Evolutionary conservation across 2,113 vertebrate genomes (phyloP).

Genomic region (human (Homo sapiens)): DNA sequence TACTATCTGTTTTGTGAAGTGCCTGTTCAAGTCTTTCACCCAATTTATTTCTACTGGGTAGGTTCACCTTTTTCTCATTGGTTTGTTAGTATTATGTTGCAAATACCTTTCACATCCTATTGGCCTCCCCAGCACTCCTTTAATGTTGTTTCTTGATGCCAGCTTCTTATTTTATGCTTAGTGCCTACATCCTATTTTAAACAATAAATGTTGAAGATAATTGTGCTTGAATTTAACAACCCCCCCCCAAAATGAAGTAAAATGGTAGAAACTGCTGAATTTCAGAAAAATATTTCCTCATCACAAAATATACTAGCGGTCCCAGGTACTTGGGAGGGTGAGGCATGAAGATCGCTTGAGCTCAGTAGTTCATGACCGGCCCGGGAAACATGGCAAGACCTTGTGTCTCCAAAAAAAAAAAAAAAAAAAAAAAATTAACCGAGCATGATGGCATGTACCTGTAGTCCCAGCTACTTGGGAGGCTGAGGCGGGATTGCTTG

Average conservation of each 20-base stretch:
- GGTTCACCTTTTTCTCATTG: background rate
- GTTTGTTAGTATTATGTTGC: background rate
- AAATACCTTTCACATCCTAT: background rate
- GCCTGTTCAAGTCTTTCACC: background rate
- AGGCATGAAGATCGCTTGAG: too few relatives aligned
- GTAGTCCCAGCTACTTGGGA: too few relatives aligned
- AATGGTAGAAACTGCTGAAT: background rate
- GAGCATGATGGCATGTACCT: too few relatives aligned
- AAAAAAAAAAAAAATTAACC: too few relatives aligned
- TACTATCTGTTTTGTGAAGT: background rate
- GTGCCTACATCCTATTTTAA: background rate
- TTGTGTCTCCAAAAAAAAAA: too few relatives aligned
- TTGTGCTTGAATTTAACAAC: background rate
- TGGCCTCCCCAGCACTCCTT: background rate
- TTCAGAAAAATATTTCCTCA: conserved; percentile 27
- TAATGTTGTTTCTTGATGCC: background rate
- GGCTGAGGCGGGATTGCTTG: too few relatives aligned
- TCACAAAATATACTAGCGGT: background rate
- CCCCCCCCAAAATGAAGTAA: background rate
- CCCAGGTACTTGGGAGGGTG: too few relatives aligned
- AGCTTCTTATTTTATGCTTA: background rate
- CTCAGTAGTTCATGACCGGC: too few relatives aligned
- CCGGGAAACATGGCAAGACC: too few relatives aligned
- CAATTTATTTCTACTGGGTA: background rate
- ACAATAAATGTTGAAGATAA: background rate